Base-by-base conservation (phyloP, 2,113 vertebrate genomes). In the Fukomys damarensis region DNA sequence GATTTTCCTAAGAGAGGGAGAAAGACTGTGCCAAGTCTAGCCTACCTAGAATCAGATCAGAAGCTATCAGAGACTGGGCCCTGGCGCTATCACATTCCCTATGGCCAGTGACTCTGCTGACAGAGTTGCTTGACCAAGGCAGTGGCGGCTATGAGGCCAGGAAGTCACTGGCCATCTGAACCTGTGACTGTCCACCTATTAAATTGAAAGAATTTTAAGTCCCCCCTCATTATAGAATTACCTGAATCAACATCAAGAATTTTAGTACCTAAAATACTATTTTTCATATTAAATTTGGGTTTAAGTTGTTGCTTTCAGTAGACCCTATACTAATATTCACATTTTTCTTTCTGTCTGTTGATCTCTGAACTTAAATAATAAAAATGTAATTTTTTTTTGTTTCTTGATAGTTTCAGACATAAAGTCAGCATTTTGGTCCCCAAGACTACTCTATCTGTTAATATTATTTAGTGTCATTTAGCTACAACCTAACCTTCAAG, bases 1-100 rank as follows among this genome's bases (percentile, higher is more conserved):
- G 59, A 95, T 68, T 96, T 95, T 90, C 63, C 63, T 72, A 59
- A 77, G 52, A 59, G 89, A 95, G 58, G 76, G 63, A 85, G n/a
- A 20, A 84, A 87, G 58, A 54, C 5, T 79, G 58, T 81, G 61
- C 46, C 86, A 89, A 56, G 49, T 66, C 8, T 32, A 32, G 77
- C 24, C 86, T 26, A 43, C 58, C 85, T 84, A 46, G 41, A 49
- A 46, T 89, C 83, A 72, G 59, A 59, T 58, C 32, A 80, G 70
- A 72, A 49, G 28, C 43, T 41, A 52, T 68, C 35, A 70, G 54
- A 24, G 5, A 61, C 59, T 59, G 17, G 43, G 84, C 65, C 49
- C n/a, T 12, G 17, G 38, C 35, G 65, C 5, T 11, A 85, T 89
- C n/a, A 30, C 58, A 59, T 63, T 77, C 30, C 16, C 43, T 56